Percentiles rank a stretch among this genome's conserved stretches.
phyloP scores from a whole-genome alignment of 2,888 invertebrate genomes.

The Petrophora chlorosata region DNA sequence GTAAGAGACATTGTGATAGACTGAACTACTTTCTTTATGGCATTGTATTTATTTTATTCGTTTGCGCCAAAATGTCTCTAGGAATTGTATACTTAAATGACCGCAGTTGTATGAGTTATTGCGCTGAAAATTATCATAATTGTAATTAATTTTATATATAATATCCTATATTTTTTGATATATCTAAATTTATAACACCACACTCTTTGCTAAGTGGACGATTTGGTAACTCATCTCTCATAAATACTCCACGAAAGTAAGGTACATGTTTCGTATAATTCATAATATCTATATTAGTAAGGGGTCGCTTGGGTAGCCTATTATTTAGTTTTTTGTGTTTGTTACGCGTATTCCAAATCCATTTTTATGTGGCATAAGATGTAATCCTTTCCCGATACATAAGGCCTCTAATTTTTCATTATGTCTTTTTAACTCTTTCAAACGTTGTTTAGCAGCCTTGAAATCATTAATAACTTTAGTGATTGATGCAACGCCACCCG shows the following conservation, averaged over 20 bases:
- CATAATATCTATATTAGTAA: constrained; percentile 7
- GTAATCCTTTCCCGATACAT: constrained; percentile 11
- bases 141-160: background rate
- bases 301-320: background rate
- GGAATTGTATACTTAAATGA: too few species aligned
- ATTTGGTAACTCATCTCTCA: constrained; percentile 16
- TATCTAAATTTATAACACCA: constrained; percentile 13
- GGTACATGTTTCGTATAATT: background rate
- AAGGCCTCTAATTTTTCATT: background rate
- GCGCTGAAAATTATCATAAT: too few species aligned
- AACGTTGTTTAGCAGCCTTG: too few species aligned
- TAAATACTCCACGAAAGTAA: constrained; percentile 16
- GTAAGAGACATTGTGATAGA: too few species aligned
- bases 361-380: constrained; percentile 9
- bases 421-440: too few species aligned
- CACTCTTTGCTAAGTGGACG: background rate
- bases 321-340: constrained; percentile 16
- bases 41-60: too few species aligned
- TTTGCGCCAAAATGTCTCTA: too few species aligned
- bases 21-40: too few species aligned
- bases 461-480: too few species aligned
- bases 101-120: too few species aligned
- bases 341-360: background rate
- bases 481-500: too few species aligned
- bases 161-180: background rate